Percentiles rank a stretch among this genome's conserved stretches.
Conservation (phyloP, 2,113 vertebrate species). For the Calidris pugnax region DNA sequence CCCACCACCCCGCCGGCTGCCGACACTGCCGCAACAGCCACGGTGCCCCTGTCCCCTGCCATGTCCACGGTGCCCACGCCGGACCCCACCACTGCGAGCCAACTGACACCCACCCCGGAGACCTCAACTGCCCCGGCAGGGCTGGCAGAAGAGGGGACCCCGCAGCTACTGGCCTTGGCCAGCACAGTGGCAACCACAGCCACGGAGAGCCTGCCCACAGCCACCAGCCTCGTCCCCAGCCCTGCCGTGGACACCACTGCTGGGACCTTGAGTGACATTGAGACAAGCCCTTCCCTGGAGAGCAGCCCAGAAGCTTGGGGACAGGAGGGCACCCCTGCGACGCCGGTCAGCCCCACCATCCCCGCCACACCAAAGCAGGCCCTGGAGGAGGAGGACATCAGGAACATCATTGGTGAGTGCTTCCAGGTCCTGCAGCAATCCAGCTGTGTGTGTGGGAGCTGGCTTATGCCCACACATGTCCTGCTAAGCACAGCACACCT, state of each 20-base stretch:
- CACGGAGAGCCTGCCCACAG: not conserved
- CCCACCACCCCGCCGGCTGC: not conserved
- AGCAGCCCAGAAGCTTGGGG: not conserved
- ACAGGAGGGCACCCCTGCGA: not conserved
- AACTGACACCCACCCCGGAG: not conserved
- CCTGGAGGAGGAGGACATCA: constrained; percentile 74
- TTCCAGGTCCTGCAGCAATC: not conserved
- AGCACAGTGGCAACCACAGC: not conserved
- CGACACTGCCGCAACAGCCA: fast-evolving
- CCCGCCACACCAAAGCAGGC: constrained; percentile 40
- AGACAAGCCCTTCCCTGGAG: not conserved
- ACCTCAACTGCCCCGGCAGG: fast-evolving
- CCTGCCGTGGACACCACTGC: not conserved
- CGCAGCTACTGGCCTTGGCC: not conserved
- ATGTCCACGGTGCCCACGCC: not conserved
- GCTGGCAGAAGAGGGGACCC: not conserved
- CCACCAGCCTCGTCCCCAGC: not conserved
- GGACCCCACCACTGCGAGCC: not conserved
- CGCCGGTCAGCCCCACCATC: not conserved
- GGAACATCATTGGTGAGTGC: constrained; percentile 79
- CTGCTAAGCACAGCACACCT: not conserved
- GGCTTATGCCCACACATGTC: fast-evolving
- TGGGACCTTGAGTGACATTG: not conserved
- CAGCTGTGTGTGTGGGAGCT: fast-evolving
- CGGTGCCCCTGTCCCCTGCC: not conserved